Evolutionary conservation across 2,888 invertebrate genomes (phyloP).

Genomic region (Drosophila testacea): DNA sequence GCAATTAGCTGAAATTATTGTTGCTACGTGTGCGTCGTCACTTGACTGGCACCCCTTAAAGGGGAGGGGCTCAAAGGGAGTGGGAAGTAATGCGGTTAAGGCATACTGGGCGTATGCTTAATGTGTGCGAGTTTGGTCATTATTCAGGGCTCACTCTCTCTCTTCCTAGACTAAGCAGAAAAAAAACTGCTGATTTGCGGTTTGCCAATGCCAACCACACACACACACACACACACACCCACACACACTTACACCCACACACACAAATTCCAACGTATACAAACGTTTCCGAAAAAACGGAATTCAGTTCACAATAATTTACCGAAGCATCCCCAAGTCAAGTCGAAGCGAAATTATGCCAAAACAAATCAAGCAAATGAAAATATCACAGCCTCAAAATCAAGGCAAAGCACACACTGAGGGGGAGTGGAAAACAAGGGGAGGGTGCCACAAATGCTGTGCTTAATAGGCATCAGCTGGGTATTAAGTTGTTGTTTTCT

Average conservation of each 20-base stretch:
- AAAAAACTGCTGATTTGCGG: constrained; percentile 77
- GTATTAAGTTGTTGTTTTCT: constrained; percentile 78
- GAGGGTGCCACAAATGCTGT: constrained; percentile 76
- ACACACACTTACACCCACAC: constrained; percentile 22
- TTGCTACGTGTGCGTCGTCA: constrained; percentile 80
- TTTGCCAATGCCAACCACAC: constrained; percentile 54
- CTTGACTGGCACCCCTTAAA: constrained; percentile 41
- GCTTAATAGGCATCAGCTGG: constrained; percentile 81
- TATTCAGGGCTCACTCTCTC: constrained; percentile 48
- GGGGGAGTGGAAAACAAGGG: neutral
- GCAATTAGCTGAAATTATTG: constrained; percentile 83
- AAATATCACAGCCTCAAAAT: constrained; percentile 77
- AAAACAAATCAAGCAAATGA: constrained; percentile 81
- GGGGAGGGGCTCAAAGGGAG: neutral
- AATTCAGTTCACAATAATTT: constrained; percentile 59
- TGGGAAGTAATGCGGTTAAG: constrained; percentile 7
- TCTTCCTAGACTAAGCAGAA: constrained; percentile 20
- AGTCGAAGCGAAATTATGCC: constrained; percentile 72
- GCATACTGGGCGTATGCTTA: constrained; percentile 65
- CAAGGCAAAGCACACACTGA: constrained; percentile 65
- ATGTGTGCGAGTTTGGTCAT: constrained; percentile 61
- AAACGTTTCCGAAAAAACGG: constrained; percentile 4
- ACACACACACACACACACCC: constrained; percentile 25
- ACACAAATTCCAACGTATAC: constrained; percentile 7
- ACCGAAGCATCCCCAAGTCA: constrained; percentile 35